Evolutionary conservation across 2,797 vertebrate species (phyloP).

Genomic region (Megalops cyprinoides): DNA sequence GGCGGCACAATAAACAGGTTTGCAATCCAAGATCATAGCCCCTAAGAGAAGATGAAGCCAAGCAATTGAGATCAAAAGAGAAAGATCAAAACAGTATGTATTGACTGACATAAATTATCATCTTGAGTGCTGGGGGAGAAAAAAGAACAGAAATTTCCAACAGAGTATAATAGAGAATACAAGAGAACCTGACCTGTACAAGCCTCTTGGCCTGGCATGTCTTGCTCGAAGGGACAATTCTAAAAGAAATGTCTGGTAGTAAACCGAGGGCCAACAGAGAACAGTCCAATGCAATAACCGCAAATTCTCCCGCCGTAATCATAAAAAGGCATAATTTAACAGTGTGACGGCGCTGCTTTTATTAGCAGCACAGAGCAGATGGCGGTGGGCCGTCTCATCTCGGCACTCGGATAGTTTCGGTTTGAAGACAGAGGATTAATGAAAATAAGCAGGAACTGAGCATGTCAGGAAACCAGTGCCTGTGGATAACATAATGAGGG

Average conservation of each 20-base stretch:
- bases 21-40: constrained; percentile 12
- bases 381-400: constrained; percentile 54
- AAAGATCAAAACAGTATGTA: constrained; percentile 15
- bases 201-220: constrained; percentile 8
- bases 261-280: constrained; percentile 40
- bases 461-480: constrained; percentile 53
- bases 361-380: constrained; percentile 68
- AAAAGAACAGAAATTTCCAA: too few species aligned
- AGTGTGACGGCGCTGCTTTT: constrained; percentile 65
- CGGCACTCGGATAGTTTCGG: constrained; percentile 46
- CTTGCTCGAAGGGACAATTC: neutral
- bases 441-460: constrained; percentile 54
- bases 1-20: neutral
- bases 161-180: constrained; percentile 23
- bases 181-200: constrained; percentile 12
- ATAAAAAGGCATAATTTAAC: constrained; percentile 70
- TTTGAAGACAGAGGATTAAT: constrained; percentile 60
- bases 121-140: neutral
- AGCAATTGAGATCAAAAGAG: constrained; percentile 17
- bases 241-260: constrained; percentile 1
- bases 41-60: neutral
- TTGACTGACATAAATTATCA: constrained; percentile 21
- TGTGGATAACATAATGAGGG: constrained; percentile 55
- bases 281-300: constrained; percentile 45
- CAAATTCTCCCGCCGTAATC: constrained; percentile 55